phyloP scores from a whole-genome alignment of 2,113 vertebrate genomes.

The Pelodiscus sinensis region DNA sequence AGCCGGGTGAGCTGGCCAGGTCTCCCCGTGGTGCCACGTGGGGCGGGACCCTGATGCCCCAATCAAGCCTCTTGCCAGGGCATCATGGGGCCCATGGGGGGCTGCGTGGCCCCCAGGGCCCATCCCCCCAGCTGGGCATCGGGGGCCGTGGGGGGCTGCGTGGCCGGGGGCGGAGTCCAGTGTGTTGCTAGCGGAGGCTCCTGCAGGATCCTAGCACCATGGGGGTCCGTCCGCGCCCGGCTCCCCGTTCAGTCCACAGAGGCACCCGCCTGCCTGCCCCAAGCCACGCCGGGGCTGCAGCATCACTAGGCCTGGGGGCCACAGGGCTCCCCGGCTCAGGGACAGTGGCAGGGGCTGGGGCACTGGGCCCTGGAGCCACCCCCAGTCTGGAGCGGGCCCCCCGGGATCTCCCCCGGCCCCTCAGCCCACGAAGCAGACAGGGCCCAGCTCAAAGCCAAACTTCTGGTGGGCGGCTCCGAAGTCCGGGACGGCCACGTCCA shows the following conservation, averaged over 20 bases:
- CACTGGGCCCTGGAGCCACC: background rate
- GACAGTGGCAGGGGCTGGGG: no score
- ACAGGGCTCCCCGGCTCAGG: no score
- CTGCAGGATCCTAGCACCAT: background rate
- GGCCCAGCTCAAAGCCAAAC: slow-evolving; percentile 92
- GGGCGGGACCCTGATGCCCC: background rate
- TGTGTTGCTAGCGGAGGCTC: background rate
- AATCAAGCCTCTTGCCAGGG: background rate
- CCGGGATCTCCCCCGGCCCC: background rate
- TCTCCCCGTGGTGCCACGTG: no score
- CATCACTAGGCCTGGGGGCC: background rate
- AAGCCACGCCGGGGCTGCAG: background rate
- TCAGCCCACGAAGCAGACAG: slow-evolving; percentile 90
- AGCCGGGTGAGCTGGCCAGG: no score
- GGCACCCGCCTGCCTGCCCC: background rate
- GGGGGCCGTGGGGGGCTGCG: background rate
- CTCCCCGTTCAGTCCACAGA: background rate
- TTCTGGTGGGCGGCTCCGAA: slow-evolving; percentile 90
- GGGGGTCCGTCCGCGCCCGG: background rate
- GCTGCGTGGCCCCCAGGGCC: no score
- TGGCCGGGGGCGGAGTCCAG: background rate
- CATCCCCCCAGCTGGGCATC: background rate
- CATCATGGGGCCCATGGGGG: accelerated
- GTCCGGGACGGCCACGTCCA: slow-evolving; percentile 85
- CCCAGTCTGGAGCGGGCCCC: background rate